Base-by-base conservation (phyloP, 2,888 invertebrate genomes). In the Drosophila kokeensis region DNA sequence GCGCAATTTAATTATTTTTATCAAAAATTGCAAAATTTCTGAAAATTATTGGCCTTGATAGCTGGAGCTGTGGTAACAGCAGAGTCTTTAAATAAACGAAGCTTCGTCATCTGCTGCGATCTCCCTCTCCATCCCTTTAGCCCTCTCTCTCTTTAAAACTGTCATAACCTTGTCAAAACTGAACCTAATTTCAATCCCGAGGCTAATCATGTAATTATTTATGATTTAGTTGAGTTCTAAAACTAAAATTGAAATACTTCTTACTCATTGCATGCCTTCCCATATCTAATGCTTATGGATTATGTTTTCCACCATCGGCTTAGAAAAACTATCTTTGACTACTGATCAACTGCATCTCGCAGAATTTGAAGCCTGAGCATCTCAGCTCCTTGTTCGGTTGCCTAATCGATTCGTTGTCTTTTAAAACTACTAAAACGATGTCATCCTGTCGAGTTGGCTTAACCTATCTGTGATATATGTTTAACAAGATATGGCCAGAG, bases 391-490 rank as follows among this genome's bases (percentile, higher is more conserved):
- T 34, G 53, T 54, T 38, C 7, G 36, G 42, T 49, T 36, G 32
- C 32, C 58, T 27, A 32, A 68, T 69, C 68, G 49, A 32, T 27
- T 36, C 24, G 32, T 5, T 67, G 69, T 32, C 69, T 13, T 30
- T 29, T 32, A 21, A 38, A 49, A 38, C 69, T 18, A 36, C 32
- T 69, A 49, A 45, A 21, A 24, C 69, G 38, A 40, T 68, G 70
- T 68, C 49, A 32, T 48, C 48, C 68, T 69, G 68, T 68, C 49
- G 32, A 5, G 40, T 29, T 42, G 15, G 21, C 13, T 38, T 15
- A 38, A 55, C 27, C 32, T 49, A 61, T 70, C 61, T 61, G 21
- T 61, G 71, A 69, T 54, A 54, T 71, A 54, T 69, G 71, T 49
- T 32, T 5, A 48, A 69, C 70, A 69, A 29, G 69, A 68, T 53